A percentile compares a stretch with the other conserved stretches of the same genome.
phyloP scores from a whole-genome alignment of 2,113 vertebrate genomes.

The Mirza zaza region DNA sequence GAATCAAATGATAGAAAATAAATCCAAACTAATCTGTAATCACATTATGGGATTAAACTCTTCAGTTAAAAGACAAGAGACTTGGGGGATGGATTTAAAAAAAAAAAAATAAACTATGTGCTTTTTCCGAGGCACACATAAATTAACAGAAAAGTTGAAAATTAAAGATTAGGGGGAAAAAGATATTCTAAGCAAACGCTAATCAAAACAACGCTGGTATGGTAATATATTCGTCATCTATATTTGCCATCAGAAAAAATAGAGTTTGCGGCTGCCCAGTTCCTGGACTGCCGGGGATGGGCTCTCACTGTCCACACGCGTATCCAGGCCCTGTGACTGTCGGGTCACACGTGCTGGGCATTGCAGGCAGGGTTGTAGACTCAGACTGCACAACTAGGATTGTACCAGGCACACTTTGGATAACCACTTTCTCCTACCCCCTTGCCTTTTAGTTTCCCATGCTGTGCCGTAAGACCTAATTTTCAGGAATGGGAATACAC shows the following conservation, averaged over 20 bases:
- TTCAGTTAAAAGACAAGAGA: slow-evolving; percentile 3
- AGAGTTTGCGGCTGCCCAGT: background rate
- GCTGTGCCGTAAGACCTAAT: background rate
- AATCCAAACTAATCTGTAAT: background rate
- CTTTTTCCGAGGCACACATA: background rate
- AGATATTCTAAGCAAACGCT: background rate
- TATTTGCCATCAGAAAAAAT: background rate
- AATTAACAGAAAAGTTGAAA: background rate
- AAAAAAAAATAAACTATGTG: no score
- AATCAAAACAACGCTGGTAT: background rate
- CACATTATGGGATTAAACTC: background rate
- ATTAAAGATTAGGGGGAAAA: background rate
- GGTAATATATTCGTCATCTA: no score
- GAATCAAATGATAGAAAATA: background rate
- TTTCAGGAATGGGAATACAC: background rate
- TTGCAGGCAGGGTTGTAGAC: background rate
- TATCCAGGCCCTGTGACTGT: accelerated
- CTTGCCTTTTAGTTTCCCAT: background rate
- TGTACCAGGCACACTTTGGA: background rate
- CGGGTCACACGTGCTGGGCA: accelerated
- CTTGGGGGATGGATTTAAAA: background rate
- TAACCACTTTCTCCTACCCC: no score
- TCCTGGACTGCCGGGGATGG: background rate
- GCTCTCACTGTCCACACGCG: accelerated
- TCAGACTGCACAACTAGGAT: background rate